A percentile compares a stretch with the other conserved stretches of the same genome.
phyloP scores from a whole-genome alignment of 2,888 invertebrate genomes.

The Leucophenga montana region DNA sequence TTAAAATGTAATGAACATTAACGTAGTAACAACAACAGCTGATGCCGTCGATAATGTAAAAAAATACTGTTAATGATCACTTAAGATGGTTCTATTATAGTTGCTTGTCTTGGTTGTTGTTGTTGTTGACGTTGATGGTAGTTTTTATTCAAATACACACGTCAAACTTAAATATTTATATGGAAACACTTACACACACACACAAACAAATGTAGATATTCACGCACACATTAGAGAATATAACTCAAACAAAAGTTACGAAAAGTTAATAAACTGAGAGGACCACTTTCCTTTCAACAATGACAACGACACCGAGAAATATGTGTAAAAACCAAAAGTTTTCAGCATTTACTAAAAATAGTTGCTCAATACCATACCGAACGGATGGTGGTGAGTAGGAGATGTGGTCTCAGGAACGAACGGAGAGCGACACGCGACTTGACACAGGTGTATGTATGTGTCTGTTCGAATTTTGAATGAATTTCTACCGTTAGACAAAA shows the following conservation, averaged over 20 bases:
- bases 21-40: not conserved
- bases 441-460: conserved; percentile 28
- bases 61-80: not conserved
- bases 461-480: too few relatives aligned
- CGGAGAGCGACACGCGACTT: conserved; percentile 19
- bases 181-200: conserved; percentile 11
- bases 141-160: conserved; percentile 14
- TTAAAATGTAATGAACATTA: not conserved
- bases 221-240: not conserved
- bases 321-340: not conserved
- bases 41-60: not conserved
- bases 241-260: too few relatives aligned
- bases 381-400: not conserved
- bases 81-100: not conserved
- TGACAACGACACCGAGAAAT: conserved; percentile 30
- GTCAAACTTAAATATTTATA: conserved; percentile 29
- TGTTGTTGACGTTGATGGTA: conserved; percentile 41
- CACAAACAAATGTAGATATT: too few relatives aligned
- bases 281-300: too few relatives aligned
- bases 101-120: not conserved
- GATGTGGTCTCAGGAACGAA: not conserved
- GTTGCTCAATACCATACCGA: conserved; percentile 19
- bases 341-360: conserved; percentile 8
- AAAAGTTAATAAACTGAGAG: too few relatives aligned
- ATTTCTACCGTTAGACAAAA: conserved; percentile 27